These are phyloP conservation scores for Cheirogaleus major DNA, from an alignment of 2,797 vertebrate species.

Conservation along the genomic window DNA sequence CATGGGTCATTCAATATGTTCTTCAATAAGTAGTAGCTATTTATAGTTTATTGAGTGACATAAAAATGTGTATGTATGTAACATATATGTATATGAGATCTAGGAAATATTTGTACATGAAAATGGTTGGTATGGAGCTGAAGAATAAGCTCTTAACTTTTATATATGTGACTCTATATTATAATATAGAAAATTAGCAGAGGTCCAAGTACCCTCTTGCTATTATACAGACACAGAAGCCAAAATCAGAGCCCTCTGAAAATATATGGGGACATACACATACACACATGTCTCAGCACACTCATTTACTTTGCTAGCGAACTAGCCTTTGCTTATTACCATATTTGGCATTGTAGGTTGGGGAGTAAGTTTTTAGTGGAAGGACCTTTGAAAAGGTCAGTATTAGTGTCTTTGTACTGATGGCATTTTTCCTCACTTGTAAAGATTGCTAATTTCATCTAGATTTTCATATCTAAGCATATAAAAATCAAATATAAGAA, in stretches of 20 bases:
- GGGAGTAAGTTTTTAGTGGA: background rate
- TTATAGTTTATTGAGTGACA: conserved; percentile 7
- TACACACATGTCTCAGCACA: background rate
- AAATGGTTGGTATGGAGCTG: background rate
- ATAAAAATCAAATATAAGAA: background rate
- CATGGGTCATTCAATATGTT: background rate
- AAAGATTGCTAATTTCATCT: background rate
- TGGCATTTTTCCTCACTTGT: conserved; percentile 29
- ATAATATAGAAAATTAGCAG: background rate
- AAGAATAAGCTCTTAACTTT: conserved; percentile 42
- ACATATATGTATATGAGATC: background rate
- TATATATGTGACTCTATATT: background rate
- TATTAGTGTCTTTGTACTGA: background rate
- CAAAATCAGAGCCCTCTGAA: background rate
- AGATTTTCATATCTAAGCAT: background rate
- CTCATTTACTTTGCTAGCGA: background rate
- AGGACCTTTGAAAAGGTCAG: background rate
- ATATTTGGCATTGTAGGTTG: background rate
- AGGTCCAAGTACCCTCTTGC: background rate
- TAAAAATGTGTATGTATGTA: background rate
- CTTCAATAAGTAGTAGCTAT: background rate
- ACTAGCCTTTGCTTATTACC: background rate
- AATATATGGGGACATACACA: background rate
- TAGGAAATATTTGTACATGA: background rate
- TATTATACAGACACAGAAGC: background rate